phyloP scores from a whole-genome alignment of 2,888 invertebrate genomes.

The Cremastobaeus sp. region DNA sequence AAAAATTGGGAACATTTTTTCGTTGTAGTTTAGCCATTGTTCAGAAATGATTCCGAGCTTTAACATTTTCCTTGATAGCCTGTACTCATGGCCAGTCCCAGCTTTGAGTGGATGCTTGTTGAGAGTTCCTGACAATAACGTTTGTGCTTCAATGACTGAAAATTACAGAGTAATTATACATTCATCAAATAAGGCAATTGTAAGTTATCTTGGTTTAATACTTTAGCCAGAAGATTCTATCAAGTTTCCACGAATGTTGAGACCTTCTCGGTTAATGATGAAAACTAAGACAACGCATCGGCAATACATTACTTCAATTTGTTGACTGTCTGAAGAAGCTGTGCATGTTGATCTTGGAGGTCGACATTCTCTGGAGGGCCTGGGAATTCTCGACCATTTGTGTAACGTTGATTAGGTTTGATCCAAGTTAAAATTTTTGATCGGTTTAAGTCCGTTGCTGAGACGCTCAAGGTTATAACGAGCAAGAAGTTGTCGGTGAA shows the following conservation, averaged over 20 bases:
- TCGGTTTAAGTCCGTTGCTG: constrained; percentile 84
- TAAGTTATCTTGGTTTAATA: constrained; percentile 81
- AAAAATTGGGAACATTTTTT: constrained; percentile 69
- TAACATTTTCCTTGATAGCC: constrained; percentile 82
- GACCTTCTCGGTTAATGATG: constrained; percentile 81
- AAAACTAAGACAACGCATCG: constrained; percentile 81
- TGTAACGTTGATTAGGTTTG: constrained; percentile 82
- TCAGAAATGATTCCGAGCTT: constrained; percentile 79
- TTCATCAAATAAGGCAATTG: too few species aligned
- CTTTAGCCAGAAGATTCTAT: constrained; percentile 84
- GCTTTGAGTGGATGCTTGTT: constrained; percentile 79
- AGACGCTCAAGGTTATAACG: constrained; percentile 88
- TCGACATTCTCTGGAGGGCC: constrained; percentile 77
- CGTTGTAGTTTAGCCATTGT: constrained; percentile 67
- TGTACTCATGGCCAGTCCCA: constrained; percentile 81
- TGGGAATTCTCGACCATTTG: constrained; percentile 84
- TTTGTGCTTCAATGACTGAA: constrained; percentile 84
- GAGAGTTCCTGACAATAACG: constrained; percentile 84
- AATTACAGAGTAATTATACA: constrained; percentile 39
- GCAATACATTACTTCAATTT: constrained; percentile 81
- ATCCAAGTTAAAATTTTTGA: constrained; percentile 81
- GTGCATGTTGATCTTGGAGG: constrained; percentile 76
- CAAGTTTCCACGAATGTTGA: constrained; percentile 83
- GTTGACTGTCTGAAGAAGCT: constrained; percentile 78
- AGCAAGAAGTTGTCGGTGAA: constrained; percentile 84